Percentiles rank a stretch among this genome's conserved stretches.
These are phyloP conservation scores for Hystrix cristata DNA, from an alignment of 2,113 vertebrate species.

Conservation along the genomic window DNA sequence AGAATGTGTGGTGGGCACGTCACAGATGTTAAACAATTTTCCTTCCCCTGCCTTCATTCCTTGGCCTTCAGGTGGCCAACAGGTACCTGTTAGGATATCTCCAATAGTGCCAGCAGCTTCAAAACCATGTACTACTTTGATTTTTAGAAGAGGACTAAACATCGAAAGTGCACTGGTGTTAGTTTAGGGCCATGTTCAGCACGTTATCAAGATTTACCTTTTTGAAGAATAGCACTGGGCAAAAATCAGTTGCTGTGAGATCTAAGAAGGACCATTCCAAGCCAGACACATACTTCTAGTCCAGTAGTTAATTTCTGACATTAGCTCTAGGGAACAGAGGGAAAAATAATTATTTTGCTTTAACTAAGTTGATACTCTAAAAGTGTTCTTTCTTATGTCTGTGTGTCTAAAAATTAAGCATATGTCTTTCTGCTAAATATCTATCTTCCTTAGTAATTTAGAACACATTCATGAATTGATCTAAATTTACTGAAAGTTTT, in stretches of 20 bases:
- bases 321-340: not conserved
- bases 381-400: not conserved
- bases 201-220: not conserved
- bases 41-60: not conserved
- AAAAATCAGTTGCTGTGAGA: not conserved
- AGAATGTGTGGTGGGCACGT: not conserved
- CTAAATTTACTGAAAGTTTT: conserved; percentile 17
- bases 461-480: not conserved
- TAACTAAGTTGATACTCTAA: not conserved
- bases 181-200: not conserved
- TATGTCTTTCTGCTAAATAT: not conserved
- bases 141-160: not conserved
- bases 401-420: not conserved
- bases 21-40: not conserved
- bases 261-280: not conserved
- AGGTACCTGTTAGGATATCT: not conserved
- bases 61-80: not conserved
- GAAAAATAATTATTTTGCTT: not conserved
- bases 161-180: not conserved
- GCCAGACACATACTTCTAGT: not conserved
- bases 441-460: conserved; percentile 44
- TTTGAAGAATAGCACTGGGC: not conserved
- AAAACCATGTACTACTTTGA: conserved; percentile 5
- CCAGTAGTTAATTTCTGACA: not conserved
- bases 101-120: not conserved